phyloP scores from a whole-genome alignment of 1,140 invertebrate genomes.

The Thrips palmi region DNA sequence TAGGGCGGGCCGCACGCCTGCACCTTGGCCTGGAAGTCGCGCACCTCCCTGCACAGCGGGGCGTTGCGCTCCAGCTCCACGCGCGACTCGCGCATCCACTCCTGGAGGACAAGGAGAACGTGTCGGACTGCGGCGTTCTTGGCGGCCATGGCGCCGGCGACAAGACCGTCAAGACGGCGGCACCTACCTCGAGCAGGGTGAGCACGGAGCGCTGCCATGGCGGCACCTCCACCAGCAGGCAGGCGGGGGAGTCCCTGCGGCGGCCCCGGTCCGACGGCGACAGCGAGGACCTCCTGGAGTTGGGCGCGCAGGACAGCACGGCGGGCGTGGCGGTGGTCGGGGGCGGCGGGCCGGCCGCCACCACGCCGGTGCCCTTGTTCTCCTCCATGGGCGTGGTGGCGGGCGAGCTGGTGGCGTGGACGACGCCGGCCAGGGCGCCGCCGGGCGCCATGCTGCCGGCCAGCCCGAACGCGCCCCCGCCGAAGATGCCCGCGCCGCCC shows the following conservation, averaged over 20 bases:
- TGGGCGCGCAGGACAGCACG: slow-evolving; percentile 9
- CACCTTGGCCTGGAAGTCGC: slow-evolving; percentile 27
- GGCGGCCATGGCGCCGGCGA: neutral
- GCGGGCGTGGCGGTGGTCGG: slow-evolving; percentile 15
- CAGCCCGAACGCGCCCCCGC: neutral
- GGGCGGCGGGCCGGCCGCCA: slow-evolving; percentile 14
- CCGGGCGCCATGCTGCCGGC: neutral
- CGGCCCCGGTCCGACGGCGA: slow-evolving; percentile 23
- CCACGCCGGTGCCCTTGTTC: slow-evolving; percentile 10
- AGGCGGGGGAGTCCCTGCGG: slow-evolving; percentile 21
- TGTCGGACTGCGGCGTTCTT: neutral
- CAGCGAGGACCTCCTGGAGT: slow-evolving; percentile 23
- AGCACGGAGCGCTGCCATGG: slow-evolving; percentile 25
- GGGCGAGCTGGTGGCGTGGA: slow-evolving; percentile 16
- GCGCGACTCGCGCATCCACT: slow-evolving; percentile 24
- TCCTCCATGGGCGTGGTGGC: slow-evolving; percentile 18
- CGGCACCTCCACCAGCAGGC: slow-evolving; percentile 22
- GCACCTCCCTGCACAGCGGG: slow-evolving; percentile 22
- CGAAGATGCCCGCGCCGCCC: slow-evolving; percentile 11
- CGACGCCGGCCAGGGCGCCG: neutral
- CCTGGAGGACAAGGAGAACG: slow-evolving; percentile 18
- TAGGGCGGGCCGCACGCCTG: slow-evolving; percentile 28
- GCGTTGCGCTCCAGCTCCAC: slow-evolving; percentile 21
- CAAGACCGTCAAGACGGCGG: neutral
- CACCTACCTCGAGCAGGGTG: slow-evolving; percentile 25